These are phyloP conservation scores for Varanus salvator DNA, from an alignment of 2,113 vertebrate species.

Conservation along the genomic window DNA sequence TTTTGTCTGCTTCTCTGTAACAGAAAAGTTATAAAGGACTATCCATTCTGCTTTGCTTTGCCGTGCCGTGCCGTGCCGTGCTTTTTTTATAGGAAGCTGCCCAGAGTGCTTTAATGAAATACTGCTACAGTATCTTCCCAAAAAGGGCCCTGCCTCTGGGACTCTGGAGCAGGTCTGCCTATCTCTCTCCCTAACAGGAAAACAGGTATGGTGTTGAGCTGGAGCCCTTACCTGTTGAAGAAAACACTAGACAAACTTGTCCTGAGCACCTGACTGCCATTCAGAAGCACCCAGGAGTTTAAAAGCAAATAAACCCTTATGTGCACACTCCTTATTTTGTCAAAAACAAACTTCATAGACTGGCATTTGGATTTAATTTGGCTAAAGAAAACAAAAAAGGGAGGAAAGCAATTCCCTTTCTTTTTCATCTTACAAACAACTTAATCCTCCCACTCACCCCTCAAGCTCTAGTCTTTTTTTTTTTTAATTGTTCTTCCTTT, in stretches of 20 bases:
- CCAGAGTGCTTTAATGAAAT: not conserved
- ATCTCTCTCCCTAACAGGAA: no score
- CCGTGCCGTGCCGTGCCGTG: no score
- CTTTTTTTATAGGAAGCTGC: not conserved
- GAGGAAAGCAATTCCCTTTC: not conserved
- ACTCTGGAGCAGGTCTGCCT: not conserved
- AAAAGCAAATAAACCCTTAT: not conserved
- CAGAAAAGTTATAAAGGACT: not conserved
- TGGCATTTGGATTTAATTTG: constrained; percentile 12
- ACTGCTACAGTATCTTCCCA: no score
- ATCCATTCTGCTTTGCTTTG: not conserved
- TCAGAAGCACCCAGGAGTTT: not conserved
- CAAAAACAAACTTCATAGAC: not conserved
- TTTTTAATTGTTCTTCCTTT: not conserved
- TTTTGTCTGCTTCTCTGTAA: not conserved
- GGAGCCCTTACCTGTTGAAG: not conserved
- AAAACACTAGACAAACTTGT: not conserved
- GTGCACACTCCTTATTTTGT: not conserved
- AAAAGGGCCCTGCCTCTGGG: not conserved
- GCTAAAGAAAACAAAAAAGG: not conserved
- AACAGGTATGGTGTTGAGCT: not conserved
- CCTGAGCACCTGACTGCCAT: not conserved
- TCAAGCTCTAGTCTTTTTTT: constrained; percentile 30
- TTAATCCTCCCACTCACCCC: constrained; percentile 44
- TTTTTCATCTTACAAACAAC: not conserved